phyloP scores from a whole-genome alignment of 2,113 vertebrate genomes.

The Mus pahari region DNA sequence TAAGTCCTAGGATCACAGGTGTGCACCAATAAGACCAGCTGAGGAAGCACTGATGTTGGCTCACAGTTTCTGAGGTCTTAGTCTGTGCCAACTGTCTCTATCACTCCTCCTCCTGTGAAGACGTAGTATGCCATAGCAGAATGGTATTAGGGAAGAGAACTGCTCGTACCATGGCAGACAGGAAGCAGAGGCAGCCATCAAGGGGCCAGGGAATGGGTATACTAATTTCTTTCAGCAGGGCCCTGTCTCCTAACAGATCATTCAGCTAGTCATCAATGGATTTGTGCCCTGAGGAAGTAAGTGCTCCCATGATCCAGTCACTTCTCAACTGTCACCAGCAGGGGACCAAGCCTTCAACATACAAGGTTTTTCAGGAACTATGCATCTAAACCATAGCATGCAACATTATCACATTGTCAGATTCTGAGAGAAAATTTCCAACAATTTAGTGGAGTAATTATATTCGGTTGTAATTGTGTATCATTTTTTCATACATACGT shows the following conservation, averaged over 20 bases:
- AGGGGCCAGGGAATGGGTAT: neutral
- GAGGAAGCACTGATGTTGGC: neutral
- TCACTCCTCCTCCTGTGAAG: neutral
- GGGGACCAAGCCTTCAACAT: neutral
- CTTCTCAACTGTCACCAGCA: neutral
- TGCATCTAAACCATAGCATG: neutral
- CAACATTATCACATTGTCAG: neutral
- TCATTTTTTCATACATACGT: neutral
- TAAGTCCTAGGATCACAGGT: neutral
- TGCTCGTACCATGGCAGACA: neutral
- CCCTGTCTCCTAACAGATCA: neutral
- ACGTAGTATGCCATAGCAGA: neutral
- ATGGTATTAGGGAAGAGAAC: neutral
- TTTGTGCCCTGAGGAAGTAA: neutral
- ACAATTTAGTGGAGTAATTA: neutral
- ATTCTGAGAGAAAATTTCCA: neutral
- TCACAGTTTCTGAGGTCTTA: neutral
- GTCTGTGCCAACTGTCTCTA: neutral
- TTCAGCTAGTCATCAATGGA: neutral
- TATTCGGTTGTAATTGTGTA: neutral
- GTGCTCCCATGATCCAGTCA: neutral
- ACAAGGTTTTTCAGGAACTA: neutral
- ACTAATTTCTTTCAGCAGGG: neutral
- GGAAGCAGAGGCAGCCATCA: neutral
- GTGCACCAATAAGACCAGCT: neutral